Evolutionary conservation across 2,797 vertebrate species (phyloP).

Genomic region (Gobio occitaniae): DNA sequence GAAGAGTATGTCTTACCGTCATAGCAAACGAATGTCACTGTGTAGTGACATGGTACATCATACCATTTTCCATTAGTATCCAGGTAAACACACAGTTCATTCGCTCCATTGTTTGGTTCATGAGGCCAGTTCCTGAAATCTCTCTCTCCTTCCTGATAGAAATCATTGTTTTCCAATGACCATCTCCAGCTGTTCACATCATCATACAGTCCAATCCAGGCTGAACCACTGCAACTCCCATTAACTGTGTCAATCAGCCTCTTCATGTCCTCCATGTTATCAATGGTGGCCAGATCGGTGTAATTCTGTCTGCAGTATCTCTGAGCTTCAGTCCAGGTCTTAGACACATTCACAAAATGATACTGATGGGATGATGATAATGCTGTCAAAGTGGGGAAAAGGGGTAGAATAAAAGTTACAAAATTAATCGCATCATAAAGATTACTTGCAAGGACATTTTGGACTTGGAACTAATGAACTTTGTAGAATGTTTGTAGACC

Average conservation of each 20-base stretch:
- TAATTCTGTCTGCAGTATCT: slow-evolving; percentile 47
- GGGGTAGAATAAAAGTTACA: too few species aligned
- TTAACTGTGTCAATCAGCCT: slow-evolving; percentile 11
- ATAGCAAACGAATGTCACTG: slow-evolving; percentile 37
- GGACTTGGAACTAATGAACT: too few species aligned
- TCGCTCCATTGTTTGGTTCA: neutral
- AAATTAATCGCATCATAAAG: too few species aligned
- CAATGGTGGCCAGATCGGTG: slow-evolving; percentile 52
- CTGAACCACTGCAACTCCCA: slow-evolving; percentile 14
- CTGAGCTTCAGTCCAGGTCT: slow-evolving; percentile 61
- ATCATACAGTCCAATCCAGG: slow-evolving; percentile 48
- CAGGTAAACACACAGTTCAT: slow-evolving; percentile 21
- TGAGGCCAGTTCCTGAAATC: slow-evolving; percentile 36
- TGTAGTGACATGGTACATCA: neutral
- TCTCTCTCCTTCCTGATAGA: slow-evolving; percentile 51
- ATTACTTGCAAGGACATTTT: too few species aligned
- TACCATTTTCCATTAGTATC: slow-evolving; percentile 7
- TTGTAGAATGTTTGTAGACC: neutral
- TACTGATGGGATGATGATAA: too few species aligned
- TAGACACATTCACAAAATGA: too few species aligned
- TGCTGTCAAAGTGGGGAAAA: too few species aligned
- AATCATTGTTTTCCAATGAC: slow-evolving; percentile 42
- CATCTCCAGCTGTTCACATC: slow-evolving; percentile 48
- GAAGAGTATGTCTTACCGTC: slow-evolving; percentile 31
- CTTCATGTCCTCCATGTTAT: slow-evolving; percentile 45